Percentiles rank a stretch among this genome's conserved stretches.
Conservation (phyloP, 2,888 invertebrate species). For the Sinhomidia bicolor region DNA sequence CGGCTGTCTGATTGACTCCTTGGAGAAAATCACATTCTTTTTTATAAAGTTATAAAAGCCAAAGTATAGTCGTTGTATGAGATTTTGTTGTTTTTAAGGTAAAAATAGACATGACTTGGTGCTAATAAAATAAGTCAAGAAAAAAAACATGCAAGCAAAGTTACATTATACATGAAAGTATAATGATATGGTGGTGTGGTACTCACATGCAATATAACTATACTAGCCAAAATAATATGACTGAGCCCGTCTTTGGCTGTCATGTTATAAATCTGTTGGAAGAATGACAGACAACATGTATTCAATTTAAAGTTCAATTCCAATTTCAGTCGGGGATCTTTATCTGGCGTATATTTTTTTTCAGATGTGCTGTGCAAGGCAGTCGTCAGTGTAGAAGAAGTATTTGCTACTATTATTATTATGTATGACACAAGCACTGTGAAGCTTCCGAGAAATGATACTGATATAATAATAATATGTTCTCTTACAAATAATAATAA, state of each 20-base stretch:
- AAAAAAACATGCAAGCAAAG: background rate
- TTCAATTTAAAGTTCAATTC: conserved; percentile 70
- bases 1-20: conserved; percentile 29
- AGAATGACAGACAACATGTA: conserved; percentile 63
- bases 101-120: conserved; percentile 17
- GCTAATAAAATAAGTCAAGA: background rate
- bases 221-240: conserved; percentile 5
- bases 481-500: no score
- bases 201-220: background rate
- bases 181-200: background rate
- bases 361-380: no score
- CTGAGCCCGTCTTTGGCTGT: conserved; percentile 42
- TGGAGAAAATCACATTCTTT: background rate
- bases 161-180: background rate
- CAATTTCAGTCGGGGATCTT: conserved; percentile 65
- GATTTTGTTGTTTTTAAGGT: conserved; percentile 16
- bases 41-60: background rate
- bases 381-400: background rate
- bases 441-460: background rate
- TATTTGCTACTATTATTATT: no score
- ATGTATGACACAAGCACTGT: background rate
- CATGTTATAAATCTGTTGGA: conserved; percentile 66
- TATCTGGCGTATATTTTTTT: no score
- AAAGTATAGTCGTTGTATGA: no score
- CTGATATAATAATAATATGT: no score